Conservation (phyloP, 2,888 invertebrate genomes). For the Dicyrtomina minuta region DNA sequence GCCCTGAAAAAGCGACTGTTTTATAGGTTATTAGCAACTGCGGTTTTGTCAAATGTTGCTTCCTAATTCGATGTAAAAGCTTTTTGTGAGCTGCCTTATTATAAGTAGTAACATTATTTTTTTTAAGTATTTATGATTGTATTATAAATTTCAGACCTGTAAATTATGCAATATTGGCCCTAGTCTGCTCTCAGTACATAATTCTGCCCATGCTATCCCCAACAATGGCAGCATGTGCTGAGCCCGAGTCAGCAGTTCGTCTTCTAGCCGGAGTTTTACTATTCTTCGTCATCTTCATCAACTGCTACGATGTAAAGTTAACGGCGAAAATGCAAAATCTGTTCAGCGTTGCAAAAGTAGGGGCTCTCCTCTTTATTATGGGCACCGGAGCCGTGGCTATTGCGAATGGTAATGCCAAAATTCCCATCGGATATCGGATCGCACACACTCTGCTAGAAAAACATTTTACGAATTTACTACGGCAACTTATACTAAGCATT, state of each 20-base stretch:
- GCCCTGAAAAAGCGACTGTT: too few relatives aligned
- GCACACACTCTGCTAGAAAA: too few relatives aligned
- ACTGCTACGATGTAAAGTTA: conserved; percentile 43
- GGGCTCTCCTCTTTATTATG: conserved; percentile 43
- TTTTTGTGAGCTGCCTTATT: background rate
- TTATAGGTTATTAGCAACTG: too few relatives aligned
- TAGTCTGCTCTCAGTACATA: conserved; percentile 47
- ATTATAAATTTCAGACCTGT: conserved; percentile 40
- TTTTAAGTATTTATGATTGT: conserved; percentile 8
- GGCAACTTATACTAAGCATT: too few relatives aligned
- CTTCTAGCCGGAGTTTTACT: conserved; percentile 42
- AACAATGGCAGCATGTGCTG: background rate
- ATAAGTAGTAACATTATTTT: conserved; percentile 1
- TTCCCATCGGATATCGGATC: too few relatives aligned
- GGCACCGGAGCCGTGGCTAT: conserved; percentile 36
- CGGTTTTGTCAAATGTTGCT: too few relatives aligned
- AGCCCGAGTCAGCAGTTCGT: conserved; percentile 39
- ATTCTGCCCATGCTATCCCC: conserved; percentile 44
- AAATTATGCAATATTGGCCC: conserved; percentile 46
- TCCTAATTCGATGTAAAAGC: too few relatives aligned
- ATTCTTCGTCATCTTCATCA: conserved; percentile 42
- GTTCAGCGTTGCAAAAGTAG: conserved; percentile 47
- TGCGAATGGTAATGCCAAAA: conserved; percentile 21
- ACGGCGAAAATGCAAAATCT: conserved; percentile 43
- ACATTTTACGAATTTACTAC: too few relatives aligned